These are phyloP conservation scores for Temnopleurus reevesii DNA, from an alignment of 53 echinoderm and acorn worm species.

Conservation along the genomic window DNA sequence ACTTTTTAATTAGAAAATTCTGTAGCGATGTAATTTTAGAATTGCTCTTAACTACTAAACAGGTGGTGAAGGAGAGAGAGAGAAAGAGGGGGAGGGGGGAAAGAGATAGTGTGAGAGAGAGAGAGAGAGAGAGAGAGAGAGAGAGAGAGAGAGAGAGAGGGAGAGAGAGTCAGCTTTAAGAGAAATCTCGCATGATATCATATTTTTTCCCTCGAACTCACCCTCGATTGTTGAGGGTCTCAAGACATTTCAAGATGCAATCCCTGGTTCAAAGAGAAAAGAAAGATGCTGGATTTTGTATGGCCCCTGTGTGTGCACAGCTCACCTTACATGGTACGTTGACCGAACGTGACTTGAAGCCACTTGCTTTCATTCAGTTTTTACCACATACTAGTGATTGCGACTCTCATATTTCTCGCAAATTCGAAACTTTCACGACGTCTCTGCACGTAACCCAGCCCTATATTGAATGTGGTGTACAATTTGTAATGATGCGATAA, in stretches of 20 bases:
- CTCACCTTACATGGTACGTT: conserved; percentile 26
- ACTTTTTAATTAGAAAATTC: too few relatives aligned
- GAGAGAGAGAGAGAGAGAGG: too few relatives aligned
- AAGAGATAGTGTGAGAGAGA: too few relatives aligned
- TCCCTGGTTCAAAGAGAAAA: not conserved
- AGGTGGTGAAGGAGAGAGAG: not conserved
- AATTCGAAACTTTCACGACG: not conserved
- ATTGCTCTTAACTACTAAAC: too few relatives aligned
- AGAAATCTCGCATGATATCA: not conserved
- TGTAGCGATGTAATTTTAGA: too few relatives aligned
- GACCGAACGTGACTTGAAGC: not conserved
- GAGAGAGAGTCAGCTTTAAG: too few relatives aligned
- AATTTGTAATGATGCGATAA: not conserved
- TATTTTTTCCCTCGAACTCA: not conserved
- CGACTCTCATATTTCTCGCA: conserved; percentile 1
- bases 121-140: too few relatives aligned
- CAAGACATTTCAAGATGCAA: not conserved
- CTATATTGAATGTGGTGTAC: not conserved
- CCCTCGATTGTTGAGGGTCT: not conserved
- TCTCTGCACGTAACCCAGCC: not conserved
- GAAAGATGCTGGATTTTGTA: not conserved
- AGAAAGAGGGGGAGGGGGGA: not conserved
- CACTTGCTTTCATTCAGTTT: conserved; percentile 9
- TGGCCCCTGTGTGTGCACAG: not conserved
- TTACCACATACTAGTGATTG: not conserved